Evolutionary conservation across 2,888 invertebrate genomes (phyloP), one percentile per base, ranked within the genome.

Genomic region (Perithous albicinctus): DNA sequence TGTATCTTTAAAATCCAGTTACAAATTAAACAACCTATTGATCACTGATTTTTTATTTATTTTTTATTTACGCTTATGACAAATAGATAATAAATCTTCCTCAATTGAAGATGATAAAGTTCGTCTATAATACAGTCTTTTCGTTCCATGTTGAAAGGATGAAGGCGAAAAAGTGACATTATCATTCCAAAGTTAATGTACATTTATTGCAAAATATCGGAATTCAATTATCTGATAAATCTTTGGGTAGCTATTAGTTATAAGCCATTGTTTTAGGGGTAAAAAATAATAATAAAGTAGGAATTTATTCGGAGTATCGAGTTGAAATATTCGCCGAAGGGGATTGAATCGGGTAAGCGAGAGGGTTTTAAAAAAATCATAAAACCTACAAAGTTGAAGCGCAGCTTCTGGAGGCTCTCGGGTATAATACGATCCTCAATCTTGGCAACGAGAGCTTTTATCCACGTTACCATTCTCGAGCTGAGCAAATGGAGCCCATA

Each of bases 371-470:
- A 54, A 41, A 35, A 41, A 38, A 26, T 29, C 29, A 15, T 38
- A 38, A 69, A 38, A 41, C 38, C 38, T 1, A 10, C 51, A 7
- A 3, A 35, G 23, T 69, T 3, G 38, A 54, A 69, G 35, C n/a
- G n/a, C 69, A 35, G 1, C 54, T 35, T 54, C 54, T 6, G 38
- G 41, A n/a, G 20, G 38, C 20, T 70, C 32, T 66, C 20, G 20
- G 48, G 20, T 43, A 20, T 20, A 66, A 48, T 66, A 15, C 6
- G 10, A 56, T 70, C 41, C 26, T 41, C 41, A 70, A 70, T 35
- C 41, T 54, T 26, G 70, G 51, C 51, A 70, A 56, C 29, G 18
- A 29, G 18, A 29, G 56, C 70, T 43, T 70, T 56, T 43, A 41
- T 26, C 29, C 29, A 26, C 56, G 26, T 3, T 20, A 35, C 12